Evolutionary conservation across 1,140 invertebrate genomes (phyloP).

Genomic region (Lasioglossum baleicum): DNA sequence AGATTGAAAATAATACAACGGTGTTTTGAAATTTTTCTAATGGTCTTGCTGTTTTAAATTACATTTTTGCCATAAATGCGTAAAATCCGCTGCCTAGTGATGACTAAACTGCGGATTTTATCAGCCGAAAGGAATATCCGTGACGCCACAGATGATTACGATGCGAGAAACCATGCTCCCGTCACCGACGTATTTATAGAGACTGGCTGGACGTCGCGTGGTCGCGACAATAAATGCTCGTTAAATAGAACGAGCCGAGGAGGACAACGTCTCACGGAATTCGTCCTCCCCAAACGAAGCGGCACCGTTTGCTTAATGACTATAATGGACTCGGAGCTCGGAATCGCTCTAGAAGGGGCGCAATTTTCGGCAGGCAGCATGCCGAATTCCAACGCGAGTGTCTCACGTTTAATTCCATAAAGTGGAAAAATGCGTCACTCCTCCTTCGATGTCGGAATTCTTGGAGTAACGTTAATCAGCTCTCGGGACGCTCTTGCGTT

Average conservation of each 20-base stretch:
- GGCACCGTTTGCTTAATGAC: conserved; percentile 26
- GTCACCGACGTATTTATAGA: conserved; percentile 34
- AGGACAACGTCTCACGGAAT: not conserved
- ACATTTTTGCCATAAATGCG: too few relatives aligned
- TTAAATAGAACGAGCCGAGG: conserved; percentile 33
- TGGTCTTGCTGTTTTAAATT: too few relatives aligned
- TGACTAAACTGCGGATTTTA: too few relatives aligned
- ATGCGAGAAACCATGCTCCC: not conserved
- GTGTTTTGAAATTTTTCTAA: too few relatives aligned
- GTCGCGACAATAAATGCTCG: conserved; percentile 34
- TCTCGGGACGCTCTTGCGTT: too few relatives aligned
- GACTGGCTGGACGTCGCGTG: conserved; percentile 19
- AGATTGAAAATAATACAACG: too few relatives aligned
- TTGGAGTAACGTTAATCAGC: not conserved
- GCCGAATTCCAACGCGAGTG: not conserved
- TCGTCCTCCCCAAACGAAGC: conserved; percentile 25
- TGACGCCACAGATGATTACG: not conserved
- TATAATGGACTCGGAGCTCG: not conserved
- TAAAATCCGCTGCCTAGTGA: too few relatives aligned
- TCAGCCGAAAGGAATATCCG: not conserved
- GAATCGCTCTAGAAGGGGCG: not conserved
- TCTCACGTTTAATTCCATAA: not conserved
- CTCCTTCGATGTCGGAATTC: not conserved
- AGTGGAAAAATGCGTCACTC: not conserved
- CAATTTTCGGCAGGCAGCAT: not conserved